phyloP scores from a whole-genome alignment of 2,888 invertebrate genomes.

The Spodoptera littoralis region DNA sequence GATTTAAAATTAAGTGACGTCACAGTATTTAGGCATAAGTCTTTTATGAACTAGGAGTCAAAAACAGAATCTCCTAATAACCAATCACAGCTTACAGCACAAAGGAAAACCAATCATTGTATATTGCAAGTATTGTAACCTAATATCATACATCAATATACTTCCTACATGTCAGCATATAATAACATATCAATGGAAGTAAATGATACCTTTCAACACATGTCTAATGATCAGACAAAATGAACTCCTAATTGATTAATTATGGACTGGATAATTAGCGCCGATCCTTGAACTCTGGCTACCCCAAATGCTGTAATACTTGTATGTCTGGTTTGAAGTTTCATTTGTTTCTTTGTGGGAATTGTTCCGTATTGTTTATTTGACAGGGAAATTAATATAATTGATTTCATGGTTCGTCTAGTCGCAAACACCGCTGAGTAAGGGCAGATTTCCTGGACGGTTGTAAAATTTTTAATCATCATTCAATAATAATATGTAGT shows the following conservation, averaged over 20 bases:
- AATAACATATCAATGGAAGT: constrained; percentile 9
- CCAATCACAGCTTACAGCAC: no score
- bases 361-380: constrained; percentile 27
- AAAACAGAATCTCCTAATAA: no score
- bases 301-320: constrained; percentile 49
- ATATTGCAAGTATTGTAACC: neutral
- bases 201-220: constrained; percentile 42
- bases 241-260: constrained; percentile 58
- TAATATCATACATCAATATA: constrained; percentile 6
- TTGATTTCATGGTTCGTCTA: no score
- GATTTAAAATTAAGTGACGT: no score
- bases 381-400: constrained; percentile 4
- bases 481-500: no score
- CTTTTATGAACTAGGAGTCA: no score
- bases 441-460: no score
- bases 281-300: constrained; percentile 64
- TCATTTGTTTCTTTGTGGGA: constrained; percentile 34
- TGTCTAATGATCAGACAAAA: constrained; percentile 18
- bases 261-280: constrained; percentile 57
- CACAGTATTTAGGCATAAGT: no score
- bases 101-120: no score
- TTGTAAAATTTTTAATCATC: no score
- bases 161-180: constrained; percentile 20
- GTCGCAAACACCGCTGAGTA: no score
- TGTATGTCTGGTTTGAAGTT: constrained; percentile 39